Conservation (phyloP, 2,113 vertebrate species). For the Malurus cyaneus region DNA sequence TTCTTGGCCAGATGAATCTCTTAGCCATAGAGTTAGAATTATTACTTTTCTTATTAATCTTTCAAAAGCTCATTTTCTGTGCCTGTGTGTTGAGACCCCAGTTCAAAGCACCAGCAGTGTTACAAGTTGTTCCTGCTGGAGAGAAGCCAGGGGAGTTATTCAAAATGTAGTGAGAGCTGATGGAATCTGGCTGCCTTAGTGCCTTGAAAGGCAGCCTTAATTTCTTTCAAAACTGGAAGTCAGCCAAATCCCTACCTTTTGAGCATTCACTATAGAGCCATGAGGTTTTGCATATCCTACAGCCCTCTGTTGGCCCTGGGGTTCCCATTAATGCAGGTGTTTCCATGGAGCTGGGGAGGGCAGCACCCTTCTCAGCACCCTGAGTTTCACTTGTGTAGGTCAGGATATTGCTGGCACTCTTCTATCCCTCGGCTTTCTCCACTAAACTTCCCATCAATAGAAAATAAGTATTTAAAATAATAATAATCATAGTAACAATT, state of each 20-base stretch:
- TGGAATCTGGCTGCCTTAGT: neutral
- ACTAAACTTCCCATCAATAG: neutral
- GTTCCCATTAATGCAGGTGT: neutral
- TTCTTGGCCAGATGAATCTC: neutral
- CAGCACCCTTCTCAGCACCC: too few relatives aligned
- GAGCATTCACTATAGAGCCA: neutral
- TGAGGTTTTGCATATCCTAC: neutral
- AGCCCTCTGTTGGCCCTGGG: neutral
- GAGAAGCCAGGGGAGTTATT: neutral
- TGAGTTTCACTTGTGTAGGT: neutral
- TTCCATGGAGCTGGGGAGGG: neutral
- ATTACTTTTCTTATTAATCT: neutral
- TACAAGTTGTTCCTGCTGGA: neutral
- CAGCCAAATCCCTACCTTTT: neutral
- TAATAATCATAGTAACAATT: too few relatives aligned
- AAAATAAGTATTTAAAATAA: neutral
- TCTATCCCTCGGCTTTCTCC: neutral
- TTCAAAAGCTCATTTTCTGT: neutral
- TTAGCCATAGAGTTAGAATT: neutral
- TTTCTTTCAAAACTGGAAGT: neutral
- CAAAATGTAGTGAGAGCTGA: neutral
- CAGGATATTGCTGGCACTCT: neutral
- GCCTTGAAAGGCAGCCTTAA: neutral
- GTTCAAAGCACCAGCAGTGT: neutral
- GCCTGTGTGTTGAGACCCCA: rapidly evolving